Evolutionary conservation across 2,888 invertebrate genomes (phyloP).

Genomic region (Loripinus fragilis): DNA sequence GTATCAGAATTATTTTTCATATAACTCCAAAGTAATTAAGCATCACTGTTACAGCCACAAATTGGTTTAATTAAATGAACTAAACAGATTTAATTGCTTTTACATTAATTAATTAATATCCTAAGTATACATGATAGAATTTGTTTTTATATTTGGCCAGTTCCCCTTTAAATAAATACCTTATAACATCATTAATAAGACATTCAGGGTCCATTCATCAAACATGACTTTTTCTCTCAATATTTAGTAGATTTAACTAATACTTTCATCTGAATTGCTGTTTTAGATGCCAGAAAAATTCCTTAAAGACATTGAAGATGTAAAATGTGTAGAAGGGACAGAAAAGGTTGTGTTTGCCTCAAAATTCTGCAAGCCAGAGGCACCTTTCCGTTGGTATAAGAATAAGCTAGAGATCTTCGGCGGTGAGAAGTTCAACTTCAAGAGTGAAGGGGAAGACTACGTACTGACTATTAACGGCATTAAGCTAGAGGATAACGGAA

Average conservation of each 20-base stretch:
- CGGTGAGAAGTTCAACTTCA: constrained; percentile 98
- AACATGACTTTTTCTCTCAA: not conserved
- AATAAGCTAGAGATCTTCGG: constrained; percentile 94
- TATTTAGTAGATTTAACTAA: too few relatives aligned
- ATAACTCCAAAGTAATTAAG: too few relatives aligned
- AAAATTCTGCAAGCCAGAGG: constrained; percentile 97
- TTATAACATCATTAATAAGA: too few relatives aligned
- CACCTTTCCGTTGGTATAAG: constrained; percentile 84
- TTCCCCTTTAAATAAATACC: too few relatives aligned
- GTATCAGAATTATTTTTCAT: too few relatives aligned
- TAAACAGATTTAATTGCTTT: too few relatives aligned
- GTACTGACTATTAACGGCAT: constrained; percentile 95
- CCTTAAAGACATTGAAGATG: constrained; percentile 96
- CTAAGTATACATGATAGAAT: too few relatives aligned
- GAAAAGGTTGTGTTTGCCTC: constrained; percentile 97
- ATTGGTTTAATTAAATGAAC: too few relatives aligned
- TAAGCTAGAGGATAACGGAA: constrained; percentile 98
- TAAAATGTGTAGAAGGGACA: constrained; percentile 98
- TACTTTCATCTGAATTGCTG: not conserved
- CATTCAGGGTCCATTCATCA: too few relatives aligned
- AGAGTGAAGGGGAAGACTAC: constrained; percentile 94
- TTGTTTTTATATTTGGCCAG: too few relatives aligned
- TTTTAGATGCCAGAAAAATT: constrained; percentile 85
- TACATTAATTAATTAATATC: too few relatives aligned
- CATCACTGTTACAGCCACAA: too few relatives aligned